Evolutionary conservation across 2,888 invertebrate species (phyloP).

Genomic region (Lasioglossum pauxillum): DNA sequence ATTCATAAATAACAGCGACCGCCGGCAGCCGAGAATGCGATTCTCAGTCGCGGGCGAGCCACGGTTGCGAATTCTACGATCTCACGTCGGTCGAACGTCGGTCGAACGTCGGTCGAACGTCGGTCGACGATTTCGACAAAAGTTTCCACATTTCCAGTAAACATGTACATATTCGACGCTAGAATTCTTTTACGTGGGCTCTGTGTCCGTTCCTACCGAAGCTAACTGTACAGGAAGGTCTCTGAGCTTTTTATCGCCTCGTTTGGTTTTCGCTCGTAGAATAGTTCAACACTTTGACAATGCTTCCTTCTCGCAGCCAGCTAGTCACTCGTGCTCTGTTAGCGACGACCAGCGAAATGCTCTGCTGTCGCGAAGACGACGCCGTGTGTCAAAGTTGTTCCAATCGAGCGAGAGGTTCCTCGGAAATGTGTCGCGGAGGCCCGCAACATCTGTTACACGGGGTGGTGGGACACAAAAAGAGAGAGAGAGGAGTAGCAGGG

Average conservation of each 20-base stretch:
- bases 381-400: not conserved
- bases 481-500: no score
- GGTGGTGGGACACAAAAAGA: not conserved
- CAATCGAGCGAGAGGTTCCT: not conserved
- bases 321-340: not conserved
- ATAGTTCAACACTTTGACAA: not conserved
- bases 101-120: not conserved
- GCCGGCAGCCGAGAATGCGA: slow-evolving; percentile 31
- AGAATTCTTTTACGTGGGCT: not conserved
- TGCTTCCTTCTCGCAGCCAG: not conserved
- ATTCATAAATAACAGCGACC: slow-evolving; percentile 55
- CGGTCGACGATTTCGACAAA: not conserved
- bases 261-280: not conserved
- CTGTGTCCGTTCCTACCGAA: not conserved
- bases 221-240: not conserved
- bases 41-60: slow-evolving; percentile 12
- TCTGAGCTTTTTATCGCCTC: not conserved
- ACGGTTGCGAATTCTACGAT: not conserved
- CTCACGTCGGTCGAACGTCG: not conserved
- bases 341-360: not conserved
- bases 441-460: not conserved
- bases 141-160: not conserved
- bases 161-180: no score
- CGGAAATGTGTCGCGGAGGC: not conserved
- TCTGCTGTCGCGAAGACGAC: not conserved